Evolutionary conservation across 2,113 vertebrate genomes (phyloP).

Genomic region (Pomatostomus ruficeps): DNA sequence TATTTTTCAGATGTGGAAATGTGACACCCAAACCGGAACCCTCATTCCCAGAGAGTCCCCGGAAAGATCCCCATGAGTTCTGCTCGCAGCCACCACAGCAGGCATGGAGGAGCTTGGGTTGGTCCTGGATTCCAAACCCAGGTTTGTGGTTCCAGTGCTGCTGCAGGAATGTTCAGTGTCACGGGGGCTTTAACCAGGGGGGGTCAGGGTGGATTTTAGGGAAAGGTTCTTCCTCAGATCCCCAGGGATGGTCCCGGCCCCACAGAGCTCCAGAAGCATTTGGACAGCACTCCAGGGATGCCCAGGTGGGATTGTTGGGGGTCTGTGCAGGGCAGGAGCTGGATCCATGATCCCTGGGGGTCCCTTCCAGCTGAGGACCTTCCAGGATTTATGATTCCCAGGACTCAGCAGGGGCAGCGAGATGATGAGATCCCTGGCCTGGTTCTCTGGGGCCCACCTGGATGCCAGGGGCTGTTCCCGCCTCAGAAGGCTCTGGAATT

Average conservation of each 20-base stretch:
- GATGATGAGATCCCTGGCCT: fast-evolving
- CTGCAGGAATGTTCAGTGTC: fast-evolving
- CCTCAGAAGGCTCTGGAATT: background rate
- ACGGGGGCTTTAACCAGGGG: background rate
- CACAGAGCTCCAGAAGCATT: background rate
- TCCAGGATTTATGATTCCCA: background rate
- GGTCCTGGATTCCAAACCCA: background rate
- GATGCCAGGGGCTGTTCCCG: fast-evolving
- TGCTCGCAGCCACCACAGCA: background rate
- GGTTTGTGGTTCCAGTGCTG: fast-evolving
- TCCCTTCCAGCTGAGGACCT: background rate
- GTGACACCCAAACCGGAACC: background rate
- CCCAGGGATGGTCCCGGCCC: background rate
- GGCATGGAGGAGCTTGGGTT: fast-evolving
- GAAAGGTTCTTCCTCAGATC: background rate
- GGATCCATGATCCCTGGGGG: background rate
- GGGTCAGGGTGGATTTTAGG: too few relatives aligned
- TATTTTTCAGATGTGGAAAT: background rate
- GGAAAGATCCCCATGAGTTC: fast-evolving
- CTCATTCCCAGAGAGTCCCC: background rate
- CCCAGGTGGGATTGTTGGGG: background rate
- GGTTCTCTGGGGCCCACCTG: background rate
- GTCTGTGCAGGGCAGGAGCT: background rate
- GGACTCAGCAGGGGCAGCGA: fast-evolving
- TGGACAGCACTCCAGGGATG: background rate